Conservation (phyloP, 2,888 invertebrate species). For the Nemurella pictetii region DNA sequence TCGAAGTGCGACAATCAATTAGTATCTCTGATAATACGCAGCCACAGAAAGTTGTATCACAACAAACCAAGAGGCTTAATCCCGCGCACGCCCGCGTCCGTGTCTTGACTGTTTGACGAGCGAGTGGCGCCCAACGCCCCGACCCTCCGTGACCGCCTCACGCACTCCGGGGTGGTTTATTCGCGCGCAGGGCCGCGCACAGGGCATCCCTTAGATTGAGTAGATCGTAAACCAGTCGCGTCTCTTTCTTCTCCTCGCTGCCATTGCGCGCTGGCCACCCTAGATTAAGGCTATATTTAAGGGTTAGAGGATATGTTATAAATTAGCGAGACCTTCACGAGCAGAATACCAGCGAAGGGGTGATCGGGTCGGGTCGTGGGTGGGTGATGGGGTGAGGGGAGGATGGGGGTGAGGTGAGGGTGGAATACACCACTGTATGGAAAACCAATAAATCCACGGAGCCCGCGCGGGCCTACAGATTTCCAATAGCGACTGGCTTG, state of each 20-base stretch:
- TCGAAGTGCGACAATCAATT: no score
- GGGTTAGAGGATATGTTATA: constrained; percentile 32
- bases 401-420: not conserved
- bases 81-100: no score
- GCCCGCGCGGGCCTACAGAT: constrained; percentile 39
- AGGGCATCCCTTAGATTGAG: constrained; percentile 1
- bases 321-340: constrained; percentile 32
- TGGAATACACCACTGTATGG: constrained; percentile 39
- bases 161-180: not conserved
- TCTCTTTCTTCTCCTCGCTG: not conserved
- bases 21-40: no score
- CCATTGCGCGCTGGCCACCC: constrained; percentile 7
- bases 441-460: constrained; percentile 42
- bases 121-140: not conserved
- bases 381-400: not conserved
- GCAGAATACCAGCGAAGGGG: constrained; percentile 22
- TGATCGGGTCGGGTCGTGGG: not conserved
- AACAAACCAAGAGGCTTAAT: no score
- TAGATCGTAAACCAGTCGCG: constrained; percentile 20
- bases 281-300: constrained; percentile 9
- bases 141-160: not conserved
- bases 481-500: constrained; percentile 39
- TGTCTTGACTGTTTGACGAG: not conserved
- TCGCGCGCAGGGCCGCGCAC: not conserved
- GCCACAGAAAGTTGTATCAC: no score